These are phyloP conservation scores for Glareola pratincola DNA, from an alignment of 2,113 vertebrate species.

Conservation along the genomic window DNA sequence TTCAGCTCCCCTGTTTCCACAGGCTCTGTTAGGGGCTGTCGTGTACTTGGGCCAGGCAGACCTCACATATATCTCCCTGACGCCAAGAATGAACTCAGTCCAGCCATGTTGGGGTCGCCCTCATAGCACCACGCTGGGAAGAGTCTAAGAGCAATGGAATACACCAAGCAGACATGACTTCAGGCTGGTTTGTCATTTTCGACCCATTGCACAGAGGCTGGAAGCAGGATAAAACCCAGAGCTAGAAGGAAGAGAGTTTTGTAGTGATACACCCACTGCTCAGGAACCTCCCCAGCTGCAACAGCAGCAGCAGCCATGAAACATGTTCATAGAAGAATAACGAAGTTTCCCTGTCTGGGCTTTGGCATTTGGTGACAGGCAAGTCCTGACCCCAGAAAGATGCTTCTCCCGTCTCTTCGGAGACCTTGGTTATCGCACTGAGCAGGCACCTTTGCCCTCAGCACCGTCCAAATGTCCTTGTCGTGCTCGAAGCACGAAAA, in stretches of 20 bases:
- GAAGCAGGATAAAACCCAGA: neutral
- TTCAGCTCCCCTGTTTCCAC: neutral
- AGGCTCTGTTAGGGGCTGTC: neutral
- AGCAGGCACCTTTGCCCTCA: rapidly evolving
- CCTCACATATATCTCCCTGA: neutral
- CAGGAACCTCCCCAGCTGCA: neutral
- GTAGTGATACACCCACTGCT: rapidly evolving
- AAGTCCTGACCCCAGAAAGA: neutral
- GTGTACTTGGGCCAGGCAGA: neutral
- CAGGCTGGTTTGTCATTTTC: neutral
- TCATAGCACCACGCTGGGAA: rapidly evolving
- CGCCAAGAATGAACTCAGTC: neutral
- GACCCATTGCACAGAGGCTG: neutral
- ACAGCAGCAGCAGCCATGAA: neutral
- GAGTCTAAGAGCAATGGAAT: neutral
- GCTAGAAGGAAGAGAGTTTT: neutral
- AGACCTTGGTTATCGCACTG: neutral
- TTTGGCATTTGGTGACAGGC: neutral
- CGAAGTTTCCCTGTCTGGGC: neutral
- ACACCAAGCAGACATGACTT: neutral
- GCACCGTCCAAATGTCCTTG: rapidly evolving
- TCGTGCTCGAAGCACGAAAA: rapidly evolving
- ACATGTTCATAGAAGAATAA: neutral
- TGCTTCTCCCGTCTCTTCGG: neutral
- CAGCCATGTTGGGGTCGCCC: neutral